Conservation (phyloP, 2,113 vertebrate species). For the Leptosomus discolor region DNA sequence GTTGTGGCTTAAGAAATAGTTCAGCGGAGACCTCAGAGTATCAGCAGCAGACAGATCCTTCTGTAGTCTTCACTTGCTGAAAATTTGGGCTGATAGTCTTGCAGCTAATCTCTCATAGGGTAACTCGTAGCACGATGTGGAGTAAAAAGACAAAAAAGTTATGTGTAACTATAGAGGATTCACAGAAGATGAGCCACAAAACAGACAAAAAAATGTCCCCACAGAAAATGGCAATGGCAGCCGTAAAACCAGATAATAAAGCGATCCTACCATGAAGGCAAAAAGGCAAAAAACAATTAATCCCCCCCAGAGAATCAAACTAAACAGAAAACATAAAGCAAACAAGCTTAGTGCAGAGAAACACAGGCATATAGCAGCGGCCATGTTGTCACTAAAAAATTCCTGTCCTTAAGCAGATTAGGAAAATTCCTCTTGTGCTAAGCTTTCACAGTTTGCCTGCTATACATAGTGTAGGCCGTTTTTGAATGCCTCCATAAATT, state of each 20-base stretch:
- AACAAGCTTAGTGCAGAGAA: conserved; percentile 46
- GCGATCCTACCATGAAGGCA: background rate
- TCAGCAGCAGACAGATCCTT: background rate
- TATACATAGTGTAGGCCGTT: background rate
- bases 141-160: background rate
- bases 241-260: conserved; percentile 50
- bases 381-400: conserved; percentile 42
- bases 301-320: conserved; percentile 49
- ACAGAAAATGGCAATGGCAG: conserved; percentile 34
- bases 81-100: background rate
- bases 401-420: conserved; percentile 51
- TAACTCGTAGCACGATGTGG: background rate
- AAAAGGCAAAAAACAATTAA: conserved; percentile 47
- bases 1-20: background rate
- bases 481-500: background rate
- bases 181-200: conserved; percentile 46
- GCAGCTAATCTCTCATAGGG: background rate
- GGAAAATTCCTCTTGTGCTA: conserved; percentile 21
- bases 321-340: conserved; percentile 58
- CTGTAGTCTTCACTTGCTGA: background rate
- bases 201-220: conserved; percentile 27
- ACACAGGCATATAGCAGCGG: conserved; percentile 23
- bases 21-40: background rate
- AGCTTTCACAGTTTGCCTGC: background rate
- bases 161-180: conserved; percentile 13